Evolutionary conservation across 2,797 vertebrate genomes (phyloP).

Genomic region (Tangara arthus): DNA sequence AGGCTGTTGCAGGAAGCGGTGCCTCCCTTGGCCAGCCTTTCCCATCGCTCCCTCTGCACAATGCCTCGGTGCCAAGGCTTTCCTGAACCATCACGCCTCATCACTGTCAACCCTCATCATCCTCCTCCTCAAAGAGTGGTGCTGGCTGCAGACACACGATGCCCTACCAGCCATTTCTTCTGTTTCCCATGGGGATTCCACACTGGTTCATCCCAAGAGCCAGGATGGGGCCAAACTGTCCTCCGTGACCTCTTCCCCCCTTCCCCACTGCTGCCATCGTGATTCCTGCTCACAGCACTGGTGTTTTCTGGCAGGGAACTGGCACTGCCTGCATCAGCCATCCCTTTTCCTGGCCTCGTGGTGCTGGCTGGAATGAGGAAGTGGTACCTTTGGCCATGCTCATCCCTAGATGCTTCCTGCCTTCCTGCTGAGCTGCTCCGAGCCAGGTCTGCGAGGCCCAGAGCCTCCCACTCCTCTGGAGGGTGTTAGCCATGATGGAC

Average conservation of each 20-base stretch:
- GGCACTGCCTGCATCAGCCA: background rate
- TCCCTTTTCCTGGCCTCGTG: fast-evolving
- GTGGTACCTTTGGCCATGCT: fast-evolving
- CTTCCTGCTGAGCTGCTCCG: fast-evolving
- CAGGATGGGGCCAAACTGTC: fast-evolving
- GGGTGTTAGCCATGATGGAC: fast-evolving
- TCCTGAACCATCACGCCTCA: fast-evolving
- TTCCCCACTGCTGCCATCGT: background rate
- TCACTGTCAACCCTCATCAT: background rate
- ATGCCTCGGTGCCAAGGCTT: background rate
- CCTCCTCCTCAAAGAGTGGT: fast-evolving
- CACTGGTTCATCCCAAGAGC: background rate
- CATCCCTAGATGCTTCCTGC: background rate
- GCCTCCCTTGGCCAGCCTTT: background rate
- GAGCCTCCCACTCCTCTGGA: background rate
- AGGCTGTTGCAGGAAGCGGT: background rate
- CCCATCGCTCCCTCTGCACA: background rate
- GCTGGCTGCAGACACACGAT: fast-evolving
- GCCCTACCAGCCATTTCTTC: background rate
- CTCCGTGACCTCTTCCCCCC: fast-evolving
- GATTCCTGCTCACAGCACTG: fast-evolving
- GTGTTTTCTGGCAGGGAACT: background rate
- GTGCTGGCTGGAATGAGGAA: background rate
- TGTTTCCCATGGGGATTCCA: background rate
- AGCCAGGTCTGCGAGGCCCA: fast-evolving